Evolutionary conservation across 35 echinoderm and acorn worm genomes (phyloP), one percentile per base, ranked within the genome.

Genomic region (Holothuria glaberrima): DNA sequence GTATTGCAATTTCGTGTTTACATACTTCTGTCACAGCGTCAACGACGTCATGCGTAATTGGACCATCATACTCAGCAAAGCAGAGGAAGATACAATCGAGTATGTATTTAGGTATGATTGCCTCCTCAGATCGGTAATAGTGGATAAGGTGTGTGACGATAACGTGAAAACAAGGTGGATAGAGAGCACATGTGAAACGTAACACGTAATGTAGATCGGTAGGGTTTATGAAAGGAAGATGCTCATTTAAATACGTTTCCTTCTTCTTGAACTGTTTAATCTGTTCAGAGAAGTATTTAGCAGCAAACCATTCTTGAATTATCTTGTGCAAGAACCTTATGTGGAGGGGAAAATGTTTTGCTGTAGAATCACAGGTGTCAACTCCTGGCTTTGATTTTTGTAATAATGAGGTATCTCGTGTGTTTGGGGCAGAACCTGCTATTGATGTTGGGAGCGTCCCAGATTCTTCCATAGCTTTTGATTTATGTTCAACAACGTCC

Each of bases 221-320:
- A 0, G 74, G 74, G 10, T 52, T 78, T 20, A 78, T 78, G 3
- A 48, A 17, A 14, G 74, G 6, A n/a, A 78, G 9, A 26, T 48
- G 36, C n/a, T 22, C n/a, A 25, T 22, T 13, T 19, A 78, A 16
- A 78, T 48, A 6, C 5, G 4, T 48, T 19, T 48, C 19, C 6
- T 0, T 16, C 18, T 48, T 28, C 44, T 22, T 78, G n/a, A 48
- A 30, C n/a, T 78, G 14, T 21, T 17, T 21, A 48, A 78, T n/a
- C 26, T 27, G 13, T 13, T 26, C 10, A 7, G 41, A 78, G 4
- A 78, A 48, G 24, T 78, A 27, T 48, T n/a, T 78, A 22, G 74
- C 74, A 18, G 74, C 74, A 50, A 78, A 78, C 74, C 74, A 78
- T 25, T 78, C 74, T 26, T 78, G 74, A 1, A 78, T 27, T 4